Evolutionary conservation across 2,797 vertebrate genomes (phyloP).

Genomic region (Crenuchus spilurus): DNA sequence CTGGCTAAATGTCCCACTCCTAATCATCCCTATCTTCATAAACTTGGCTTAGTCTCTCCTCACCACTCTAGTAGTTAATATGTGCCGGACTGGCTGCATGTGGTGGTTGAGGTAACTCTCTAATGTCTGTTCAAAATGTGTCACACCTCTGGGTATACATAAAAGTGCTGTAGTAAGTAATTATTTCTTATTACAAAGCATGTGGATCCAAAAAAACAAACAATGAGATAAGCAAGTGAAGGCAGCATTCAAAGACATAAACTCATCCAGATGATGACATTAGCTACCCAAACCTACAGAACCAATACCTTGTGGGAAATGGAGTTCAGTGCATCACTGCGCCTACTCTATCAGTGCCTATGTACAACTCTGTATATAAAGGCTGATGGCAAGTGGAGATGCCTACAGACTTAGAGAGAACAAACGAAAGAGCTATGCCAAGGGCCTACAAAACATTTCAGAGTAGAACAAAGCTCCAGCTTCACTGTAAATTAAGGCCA

Average conservation of each 20-base stretch:
- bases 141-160: no score
- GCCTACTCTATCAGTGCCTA: constrained; percentile 37
- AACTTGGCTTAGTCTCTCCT: no score
- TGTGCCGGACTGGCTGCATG: no score
- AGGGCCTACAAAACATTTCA: constrained; percentile 20
- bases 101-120: no score
- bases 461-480: constrained; percentile 42
- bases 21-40: no score
- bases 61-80: no score
- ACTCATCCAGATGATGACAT: constrained; percentile 8
- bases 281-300: not conserved
- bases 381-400: constrained; percentile 12
- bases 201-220: no score
- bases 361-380: constrained; percentile 35
- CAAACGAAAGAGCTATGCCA: not conserved
- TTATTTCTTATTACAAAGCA: no score
- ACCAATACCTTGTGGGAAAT: constrained; percentile 35
- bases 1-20: no score
- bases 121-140: no score
- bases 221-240: not conserved
- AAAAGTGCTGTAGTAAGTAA: no score
- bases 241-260: not conserved
- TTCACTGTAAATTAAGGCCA: constrained; percentile 12
- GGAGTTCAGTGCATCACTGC: constrained; percentile 44
- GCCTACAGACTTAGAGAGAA: constrained; percentile 19